phyloP scores from a whole-genome alignment of 2,113 vertebrate species.

The Gymnogyps californianus region DNA sequence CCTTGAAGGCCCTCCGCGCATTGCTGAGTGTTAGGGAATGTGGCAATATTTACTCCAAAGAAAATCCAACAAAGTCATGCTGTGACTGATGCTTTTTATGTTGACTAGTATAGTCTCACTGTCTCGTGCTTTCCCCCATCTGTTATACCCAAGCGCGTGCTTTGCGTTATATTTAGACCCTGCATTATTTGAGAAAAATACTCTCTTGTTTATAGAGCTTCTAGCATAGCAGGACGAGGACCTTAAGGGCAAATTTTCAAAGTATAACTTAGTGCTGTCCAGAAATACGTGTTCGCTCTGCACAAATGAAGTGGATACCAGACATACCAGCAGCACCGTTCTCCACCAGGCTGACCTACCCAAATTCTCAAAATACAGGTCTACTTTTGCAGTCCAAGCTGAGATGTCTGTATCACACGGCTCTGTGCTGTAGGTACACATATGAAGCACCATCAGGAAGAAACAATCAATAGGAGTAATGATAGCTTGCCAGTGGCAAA shows the following conservation, averaged over 20 bases:
- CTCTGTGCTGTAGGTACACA: rapidly evolving
- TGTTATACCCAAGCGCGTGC: not conserved
- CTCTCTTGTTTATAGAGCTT: not conserved
- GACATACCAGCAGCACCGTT: not conserved
- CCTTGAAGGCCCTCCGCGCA: not conserved
- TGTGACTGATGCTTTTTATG: slow-evolving; percentile 5
- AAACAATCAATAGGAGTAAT: not conserved
- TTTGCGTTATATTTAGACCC: not conserved
- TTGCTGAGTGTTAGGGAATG: not conserved
- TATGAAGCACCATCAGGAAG: not conserved
- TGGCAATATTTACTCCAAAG: slow-evolving; percentile 23
- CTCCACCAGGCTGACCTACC: not conserved
- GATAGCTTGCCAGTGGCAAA: not conserved
- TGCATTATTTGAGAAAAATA: not conserved
- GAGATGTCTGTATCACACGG: not conserved
- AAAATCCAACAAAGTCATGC: not conserved
- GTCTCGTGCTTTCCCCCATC: slow-evolving; percentile 6
- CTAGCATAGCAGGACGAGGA: not conserved
- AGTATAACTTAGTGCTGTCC: not conserved
- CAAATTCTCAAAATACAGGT: not conserved
- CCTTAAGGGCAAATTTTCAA: not conserved
- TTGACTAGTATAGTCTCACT: not conserved
- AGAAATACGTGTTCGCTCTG: not conserved
- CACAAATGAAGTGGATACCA: not conserved
- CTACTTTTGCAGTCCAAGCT: not conserved